Evolutionary conservation across 2,113 vertebrate species (phyloP), one percentile per base, ranked within the genome.

Genomic region (Baryphthengus martii): DNA sequence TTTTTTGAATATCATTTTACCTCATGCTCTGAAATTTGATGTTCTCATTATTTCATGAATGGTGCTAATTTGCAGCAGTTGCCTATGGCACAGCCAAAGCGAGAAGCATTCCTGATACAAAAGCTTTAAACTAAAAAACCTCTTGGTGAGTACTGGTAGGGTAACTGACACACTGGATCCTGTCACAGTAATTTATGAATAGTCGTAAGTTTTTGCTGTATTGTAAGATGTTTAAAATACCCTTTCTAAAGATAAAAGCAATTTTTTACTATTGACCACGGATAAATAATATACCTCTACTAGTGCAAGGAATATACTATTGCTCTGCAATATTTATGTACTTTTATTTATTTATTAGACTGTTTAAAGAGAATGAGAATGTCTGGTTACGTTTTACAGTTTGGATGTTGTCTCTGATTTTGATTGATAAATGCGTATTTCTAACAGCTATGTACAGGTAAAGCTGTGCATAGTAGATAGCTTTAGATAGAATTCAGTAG

Each of bases 341-440:
- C 95, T 93, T 83, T 26, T 93, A 88, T 81, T 89, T 95, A 96
- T 96, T 97, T 89, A 71, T 95, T 80, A 75, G 55, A 70, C 35
- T 82, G 31, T 88, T 93, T 79, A 78, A 93, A 90, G 67, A 76
- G 39, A 39, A 6, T 55, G 71, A 67, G 44, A 52, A 26, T 47
- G 28, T 88, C 62, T 82, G 72, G 55, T 89, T 79, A 58, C 39
- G 50, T 83, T 88, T 88, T 87, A 77, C 55, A 50, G 50, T 37
- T 95, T 72, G 35, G 47, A 37, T 67, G 53, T 80, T 93, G 72
- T 72, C 90, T 95, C 75, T 77, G 66, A 44, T 90, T 94, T 95
- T 83, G 55, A 72, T 29, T 61, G 35, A 39, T 76, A 68, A 71
- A 73, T 23, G n/a, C 58, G 21, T 76, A 63, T 91, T 93, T 91